A percentile compares a stretch with the other conserved stretches of the same genome.
phyloP scores from a whole-genome alignment of 2,888 invertebrate species.

The Drosophila cognata region DNA sequence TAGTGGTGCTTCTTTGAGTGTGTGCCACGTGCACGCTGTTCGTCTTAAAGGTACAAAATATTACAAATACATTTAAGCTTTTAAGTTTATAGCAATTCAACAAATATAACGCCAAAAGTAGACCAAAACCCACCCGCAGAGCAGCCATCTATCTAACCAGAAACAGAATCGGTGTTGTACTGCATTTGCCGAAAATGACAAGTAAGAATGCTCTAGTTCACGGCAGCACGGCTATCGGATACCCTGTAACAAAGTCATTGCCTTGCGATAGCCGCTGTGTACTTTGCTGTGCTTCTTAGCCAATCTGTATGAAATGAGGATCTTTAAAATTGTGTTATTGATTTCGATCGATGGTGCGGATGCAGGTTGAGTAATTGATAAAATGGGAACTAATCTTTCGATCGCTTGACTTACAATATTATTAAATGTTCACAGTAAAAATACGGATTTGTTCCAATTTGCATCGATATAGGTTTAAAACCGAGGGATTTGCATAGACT shows the following conservation, averaged over 20 bases:
- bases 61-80: background rate
- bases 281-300: background rate
- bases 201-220: background rate
- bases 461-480: background rate
- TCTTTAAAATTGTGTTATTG: background rate
- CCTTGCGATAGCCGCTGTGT: background rate
- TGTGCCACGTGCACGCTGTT: slow-evolving; percentile 15
- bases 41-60: slow-evolving; percentile 5
- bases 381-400: background rate
- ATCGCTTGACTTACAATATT: background rate
- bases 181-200: background rate
- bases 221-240: background rate
- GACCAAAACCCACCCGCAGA: background rate
- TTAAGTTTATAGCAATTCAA: background rate
- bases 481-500: background rate
- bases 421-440: background rate
- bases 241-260: background rate
- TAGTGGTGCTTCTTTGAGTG: background rate
- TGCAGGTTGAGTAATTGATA: background rate
- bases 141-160: background rate
- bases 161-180: background rate
- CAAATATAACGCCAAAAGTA: background rate
- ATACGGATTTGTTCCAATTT: background rate
- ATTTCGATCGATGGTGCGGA: background rate
- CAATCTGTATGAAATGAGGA: background rate